Conservation (phyloP, 2,113 vertebrate species). For the Suncus etruscus region DNA sequence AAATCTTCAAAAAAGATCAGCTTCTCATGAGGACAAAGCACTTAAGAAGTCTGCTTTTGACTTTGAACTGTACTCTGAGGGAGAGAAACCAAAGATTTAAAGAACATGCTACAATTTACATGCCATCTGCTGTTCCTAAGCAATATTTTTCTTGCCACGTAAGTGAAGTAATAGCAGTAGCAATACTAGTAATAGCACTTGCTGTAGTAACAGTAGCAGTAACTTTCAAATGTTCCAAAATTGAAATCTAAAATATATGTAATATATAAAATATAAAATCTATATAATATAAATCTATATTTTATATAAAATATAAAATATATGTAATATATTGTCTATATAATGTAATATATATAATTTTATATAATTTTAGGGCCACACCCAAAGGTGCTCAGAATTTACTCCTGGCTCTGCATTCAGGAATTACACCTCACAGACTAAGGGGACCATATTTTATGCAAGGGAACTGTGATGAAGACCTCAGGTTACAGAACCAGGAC, state of each 20-base stretch:
- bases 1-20: not conserved
- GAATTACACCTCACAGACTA: no score
- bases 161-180: not conserved
- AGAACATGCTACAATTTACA: not conserved
- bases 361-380: no score
- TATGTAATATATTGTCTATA: not conserved
- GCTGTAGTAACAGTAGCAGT: not conserved
- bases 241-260: not conserved
- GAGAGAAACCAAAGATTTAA: not conserved
- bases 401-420: no score
- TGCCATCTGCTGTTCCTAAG: not conserved
- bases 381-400: no score
- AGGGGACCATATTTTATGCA: no score
- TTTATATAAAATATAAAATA: slow-evolving; percentile 14
- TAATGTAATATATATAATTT: no score
- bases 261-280: not conserved
- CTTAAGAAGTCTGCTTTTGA: not conserved
- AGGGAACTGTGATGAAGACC: no score
- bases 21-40: not conserved
- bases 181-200: not conserved
- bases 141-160: not conserved
- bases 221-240: not conserved
- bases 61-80: not conserved
- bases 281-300: no score
- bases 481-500: no score